Percentiles rank a stretch among this genome's conserved stretches.
phyloP scores from a whole-genome alignment of 53 echinoderm and acorn worm genomes.

The Antedon mediterranea region DNA sequence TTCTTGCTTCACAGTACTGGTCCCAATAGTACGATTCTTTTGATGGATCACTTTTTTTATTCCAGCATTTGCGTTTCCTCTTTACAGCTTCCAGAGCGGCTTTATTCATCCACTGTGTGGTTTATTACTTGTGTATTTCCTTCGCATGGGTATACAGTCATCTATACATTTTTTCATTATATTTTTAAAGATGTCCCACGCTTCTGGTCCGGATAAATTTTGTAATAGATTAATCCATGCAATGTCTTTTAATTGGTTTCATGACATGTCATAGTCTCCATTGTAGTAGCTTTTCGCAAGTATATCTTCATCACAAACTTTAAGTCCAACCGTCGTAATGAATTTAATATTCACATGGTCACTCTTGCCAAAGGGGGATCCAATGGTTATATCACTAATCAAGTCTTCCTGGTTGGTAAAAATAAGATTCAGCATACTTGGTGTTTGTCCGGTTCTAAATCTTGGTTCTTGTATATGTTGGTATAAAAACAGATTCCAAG shows the following conservation, averaged over 20 bases:
- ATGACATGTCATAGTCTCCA: constrained; percentile 4
- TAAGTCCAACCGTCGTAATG: not conserved
- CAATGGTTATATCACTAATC: not conserved
- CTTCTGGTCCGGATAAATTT: not conserved
- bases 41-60: not conserved
- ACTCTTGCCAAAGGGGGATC: constrained; percentile 7
- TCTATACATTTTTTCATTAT: not conserved
- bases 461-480: not conserved
- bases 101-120: constrained; percentile 12
- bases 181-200: constrained; percentile 6
- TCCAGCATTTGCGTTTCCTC: constrained; percentile 4
- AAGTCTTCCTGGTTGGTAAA: constrained; percentile 4
- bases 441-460: not conserved
- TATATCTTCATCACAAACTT: not conserved
- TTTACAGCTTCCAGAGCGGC: not conserved
- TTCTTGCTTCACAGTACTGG: not conserved
- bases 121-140: not conserved
- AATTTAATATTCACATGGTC: constrained; percentile 1
- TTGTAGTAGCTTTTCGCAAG: constrained; percentile 1
- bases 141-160: not conserved
- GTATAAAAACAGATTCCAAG: not conserved
- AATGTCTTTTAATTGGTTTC: not conserved
- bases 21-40: not conserved
- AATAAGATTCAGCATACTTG: constrained; percentile 3
- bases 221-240: not conserved